Evolutionary conservation across 2,113 vertebrate genomes (phyloP).

Genomic region (Sisor rabdophorus): DNA sequence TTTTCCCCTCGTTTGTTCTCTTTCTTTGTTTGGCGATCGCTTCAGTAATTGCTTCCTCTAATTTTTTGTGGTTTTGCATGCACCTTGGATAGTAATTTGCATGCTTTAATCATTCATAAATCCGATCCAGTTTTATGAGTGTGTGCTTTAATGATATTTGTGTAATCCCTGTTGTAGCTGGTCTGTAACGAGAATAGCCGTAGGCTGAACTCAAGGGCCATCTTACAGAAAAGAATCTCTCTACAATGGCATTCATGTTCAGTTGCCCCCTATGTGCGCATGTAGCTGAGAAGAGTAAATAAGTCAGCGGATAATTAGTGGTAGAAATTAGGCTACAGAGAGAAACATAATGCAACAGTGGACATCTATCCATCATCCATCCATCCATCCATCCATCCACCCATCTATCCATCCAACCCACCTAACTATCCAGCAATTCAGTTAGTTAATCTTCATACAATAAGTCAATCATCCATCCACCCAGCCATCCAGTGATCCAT

Average conservation of each 20-base stretch:
- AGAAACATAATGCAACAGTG: not conserved
- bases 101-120: slow-evolving; percentile 45
- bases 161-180: slow-evolving; percentile 44
- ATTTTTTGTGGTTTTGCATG: not conserved
- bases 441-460: too few relatives aligned
- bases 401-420: too few relatives aligned
- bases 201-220: slow-evolving; percentile 41
- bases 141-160: slow-evolving; percentile 50
- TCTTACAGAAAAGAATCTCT: slow-evolving; percentile 33
- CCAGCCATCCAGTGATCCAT: too few relatives aligned
- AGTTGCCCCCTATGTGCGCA: slow-evolving; percentile 36
- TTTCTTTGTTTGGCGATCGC: not conserved
- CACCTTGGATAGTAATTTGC: slow-evolving; percentile 42
- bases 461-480: too few relatives aligned
- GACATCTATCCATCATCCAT: too few relatives aligned
- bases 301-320: slow-evolving; percentile 30
- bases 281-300: slow-evolving; percentile 29
- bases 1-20: not conserved
- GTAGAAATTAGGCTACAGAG: not conserved
- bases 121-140: slow-evolving; percentile 45
- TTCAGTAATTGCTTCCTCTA: not conserved
- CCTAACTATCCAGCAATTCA: too few relatives aligned
- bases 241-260: slow-evolving; percentile 37
- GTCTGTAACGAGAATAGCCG: slow-evolving; percentile 46
- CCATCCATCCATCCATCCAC: too few relatives aligned